Conservation (phyloP, 2,888 invertebrate species). For the Diogma glabrata region DNA sequence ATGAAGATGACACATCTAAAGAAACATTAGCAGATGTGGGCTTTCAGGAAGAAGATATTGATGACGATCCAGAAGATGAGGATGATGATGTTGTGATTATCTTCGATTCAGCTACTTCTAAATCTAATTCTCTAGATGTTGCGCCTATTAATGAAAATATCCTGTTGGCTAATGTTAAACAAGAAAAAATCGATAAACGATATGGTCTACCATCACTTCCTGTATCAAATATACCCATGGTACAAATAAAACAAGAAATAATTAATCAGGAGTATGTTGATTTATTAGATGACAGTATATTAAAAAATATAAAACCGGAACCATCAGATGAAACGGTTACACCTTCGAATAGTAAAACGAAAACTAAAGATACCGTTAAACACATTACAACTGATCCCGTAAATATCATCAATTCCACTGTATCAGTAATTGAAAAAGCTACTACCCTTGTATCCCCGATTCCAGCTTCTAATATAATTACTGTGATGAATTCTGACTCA, state of each 20-base stretch:
- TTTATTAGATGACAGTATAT: conserved; percentile 15
- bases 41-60: no score
- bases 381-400: neutral
- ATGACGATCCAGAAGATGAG: neutral
- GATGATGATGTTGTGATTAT: neutral
- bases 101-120: neutral
- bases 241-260: conserved; percentile 20
- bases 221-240: conserved; percentile 1
- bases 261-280: conserved; percentile 16
- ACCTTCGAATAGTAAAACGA: no score
- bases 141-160: no score
- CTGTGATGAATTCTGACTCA: no score
- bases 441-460: no score
- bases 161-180: no score
- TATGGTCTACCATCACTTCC: neutral
- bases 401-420: no score
- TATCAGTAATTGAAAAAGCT: no score
- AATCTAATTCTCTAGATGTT: neutral
- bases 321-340: neutral
- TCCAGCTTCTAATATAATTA: neutral
- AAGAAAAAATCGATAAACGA: neutral
- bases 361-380: no score
- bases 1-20: neutral
- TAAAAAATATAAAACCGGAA: conserved; percentile 25
- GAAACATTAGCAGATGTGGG: conserved; percentile 2